phyloP scores from a whole-genome alignment of 1,140 invertebrate species.

The Euura lappo region DNA sequence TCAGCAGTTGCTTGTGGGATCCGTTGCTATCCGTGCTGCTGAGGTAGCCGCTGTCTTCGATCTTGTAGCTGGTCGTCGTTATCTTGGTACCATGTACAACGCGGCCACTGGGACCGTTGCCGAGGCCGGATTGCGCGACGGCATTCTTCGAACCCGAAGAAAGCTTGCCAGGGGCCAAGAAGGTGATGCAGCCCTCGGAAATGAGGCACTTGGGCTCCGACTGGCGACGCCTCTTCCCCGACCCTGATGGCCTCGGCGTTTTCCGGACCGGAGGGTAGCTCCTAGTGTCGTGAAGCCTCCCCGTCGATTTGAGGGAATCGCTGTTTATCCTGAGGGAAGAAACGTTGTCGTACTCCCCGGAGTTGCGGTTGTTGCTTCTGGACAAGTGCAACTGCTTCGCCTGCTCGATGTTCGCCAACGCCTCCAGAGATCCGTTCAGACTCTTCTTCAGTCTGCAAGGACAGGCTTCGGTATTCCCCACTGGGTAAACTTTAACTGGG shows the following conservation, averaged over 20 bases:
- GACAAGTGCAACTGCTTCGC: background rate
- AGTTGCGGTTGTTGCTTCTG: background rate
- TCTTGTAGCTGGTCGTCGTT: conserved; percentile 22
- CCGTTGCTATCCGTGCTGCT: conserved; percentile 74
- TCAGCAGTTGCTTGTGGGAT: conserved; percentile 45
- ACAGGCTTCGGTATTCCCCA: background rate
- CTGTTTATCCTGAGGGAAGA: background rate
- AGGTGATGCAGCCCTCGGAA: conserved; percentile 4
- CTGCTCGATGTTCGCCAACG: background rate
- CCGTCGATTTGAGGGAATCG: background rate
- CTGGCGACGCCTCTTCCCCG: background rate
- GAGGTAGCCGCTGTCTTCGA: conserved; percentile 72
- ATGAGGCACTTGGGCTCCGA: background rate
- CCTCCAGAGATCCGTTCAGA: background rate
- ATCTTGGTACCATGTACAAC: background rate
- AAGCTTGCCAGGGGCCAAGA: background rate
- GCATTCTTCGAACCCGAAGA: conserved; percentile 9
- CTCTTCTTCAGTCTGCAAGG: background rate
- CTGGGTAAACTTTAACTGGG: conserved; percentile 22
- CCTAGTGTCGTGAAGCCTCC: background rate
- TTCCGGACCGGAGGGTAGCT: background rate
- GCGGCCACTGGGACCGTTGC: background rate
- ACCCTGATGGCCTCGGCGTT: background rate
- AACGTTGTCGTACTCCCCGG: background rate
- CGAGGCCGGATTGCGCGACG: background rate